A percentile compares a stretch with the other conserved stretches of the same genome.
Conservation (phyloP, 1,140 invertebrate species). For the Drosophila fuyamai region DNA sequence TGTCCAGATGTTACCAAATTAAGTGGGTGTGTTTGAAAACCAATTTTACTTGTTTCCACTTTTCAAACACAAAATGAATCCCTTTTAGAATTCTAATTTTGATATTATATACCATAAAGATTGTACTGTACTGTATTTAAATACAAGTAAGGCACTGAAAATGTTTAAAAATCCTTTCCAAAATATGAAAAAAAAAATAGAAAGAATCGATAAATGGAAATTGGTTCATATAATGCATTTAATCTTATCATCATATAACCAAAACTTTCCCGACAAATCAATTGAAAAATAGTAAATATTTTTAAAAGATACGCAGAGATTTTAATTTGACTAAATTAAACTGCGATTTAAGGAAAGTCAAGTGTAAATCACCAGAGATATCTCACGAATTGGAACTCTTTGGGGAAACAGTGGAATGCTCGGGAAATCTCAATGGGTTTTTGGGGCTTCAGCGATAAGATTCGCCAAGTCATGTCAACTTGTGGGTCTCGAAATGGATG, state of each 20-base stretch:
- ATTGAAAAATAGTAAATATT: neutral
- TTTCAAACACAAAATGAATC: neutral
- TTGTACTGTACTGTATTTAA: too few relatives aligned
- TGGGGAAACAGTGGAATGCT: constrained; percentile 20
- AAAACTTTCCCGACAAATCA: neutral
- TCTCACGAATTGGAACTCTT: constrained; percentile 16
- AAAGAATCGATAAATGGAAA: too few relatives aligned
- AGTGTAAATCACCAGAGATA: constrained; percentile 28
- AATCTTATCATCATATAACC: neutral
- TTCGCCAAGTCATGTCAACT: constrained; percentile 39
- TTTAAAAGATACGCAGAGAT: neutral
- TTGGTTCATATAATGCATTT: too few relatives aligned
- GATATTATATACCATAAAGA: too few relatives aligned
- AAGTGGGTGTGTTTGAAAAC: neutral
- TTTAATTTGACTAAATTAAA: constrained; percentile 2
- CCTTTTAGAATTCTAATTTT: neutral
- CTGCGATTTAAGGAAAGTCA: constrained; percentile 14
- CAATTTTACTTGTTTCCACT: neutral
- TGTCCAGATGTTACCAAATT: neutral
- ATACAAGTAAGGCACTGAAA: too few relatives aligned
- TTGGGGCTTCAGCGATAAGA: constrained; percentile 30
- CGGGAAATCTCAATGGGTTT: constrained; percentile 34
- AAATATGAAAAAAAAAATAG: too few relatives aligned
- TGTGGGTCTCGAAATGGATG: constrained; percentile 37
- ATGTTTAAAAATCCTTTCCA: too few relatives aligned